These are phyloP conservation scores for Entosphenus tridentatus DNA, from an alignment of 2,113 vertebrate genomes.

Conservation along the genomic window DNA sequence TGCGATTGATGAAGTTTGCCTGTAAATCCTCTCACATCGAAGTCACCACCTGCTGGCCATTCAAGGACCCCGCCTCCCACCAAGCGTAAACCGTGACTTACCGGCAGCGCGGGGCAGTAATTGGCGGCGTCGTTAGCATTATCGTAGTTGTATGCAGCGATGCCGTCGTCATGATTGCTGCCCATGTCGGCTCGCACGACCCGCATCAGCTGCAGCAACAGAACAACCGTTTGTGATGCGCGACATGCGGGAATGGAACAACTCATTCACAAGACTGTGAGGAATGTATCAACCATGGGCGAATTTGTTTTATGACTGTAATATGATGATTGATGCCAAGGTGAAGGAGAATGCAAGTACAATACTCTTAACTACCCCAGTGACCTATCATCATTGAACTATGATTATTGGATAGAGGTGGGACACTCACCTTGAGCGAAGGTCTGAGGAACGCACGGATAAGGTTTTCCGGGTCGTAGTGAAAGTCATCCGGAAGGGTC, in stretches of 20 bases:
- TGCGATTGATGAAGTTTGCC: too few relatives aligned
- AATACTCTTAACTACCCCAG: neutral
- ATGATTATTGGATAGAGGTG: neutral
- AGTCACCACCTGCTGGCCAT: too few relatives aligned
- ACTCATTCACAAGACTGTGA: neutral
- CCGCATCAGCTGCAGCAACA: conserved; percentile 23
- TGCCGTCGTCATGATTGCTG: conserved; percentile 29
- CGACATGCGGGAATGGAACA: neutral
- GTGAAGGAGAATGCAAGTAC: neutral
- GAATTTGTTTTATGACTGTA: neutral
- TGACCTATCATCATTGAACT: neutral
- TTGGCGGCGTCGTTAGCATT: conserved; percentile 62
- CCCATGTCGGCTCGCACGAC: conserved; percentile 12
- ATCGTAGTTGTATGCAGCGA: conserved; percentile 61
- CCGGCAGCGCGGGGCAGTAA: conserved; percentile 63
- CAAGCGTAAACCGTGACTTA: conserved; percentile 12
- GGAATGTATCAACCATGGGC: conserved; percentile 4
- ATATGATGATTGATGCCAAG: neutral
- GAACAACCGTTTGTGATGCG: neutral
- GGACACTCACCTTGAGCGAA: conserved; percentile 26
- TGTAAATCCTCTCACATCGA: too few relatives aligned
- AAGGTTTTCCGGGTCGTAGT: conserved; percentile 37
- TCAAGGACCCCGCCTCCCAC: too few relatives aligned
- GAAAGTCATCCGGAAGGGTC: conserved; percentile 52
- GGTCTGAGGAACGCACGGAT: conserved; percentile 52